Base-by-base conservation (phyloP, 2,888 invertebrate genomes). In the Patella ulyssiponensis region DNA sequence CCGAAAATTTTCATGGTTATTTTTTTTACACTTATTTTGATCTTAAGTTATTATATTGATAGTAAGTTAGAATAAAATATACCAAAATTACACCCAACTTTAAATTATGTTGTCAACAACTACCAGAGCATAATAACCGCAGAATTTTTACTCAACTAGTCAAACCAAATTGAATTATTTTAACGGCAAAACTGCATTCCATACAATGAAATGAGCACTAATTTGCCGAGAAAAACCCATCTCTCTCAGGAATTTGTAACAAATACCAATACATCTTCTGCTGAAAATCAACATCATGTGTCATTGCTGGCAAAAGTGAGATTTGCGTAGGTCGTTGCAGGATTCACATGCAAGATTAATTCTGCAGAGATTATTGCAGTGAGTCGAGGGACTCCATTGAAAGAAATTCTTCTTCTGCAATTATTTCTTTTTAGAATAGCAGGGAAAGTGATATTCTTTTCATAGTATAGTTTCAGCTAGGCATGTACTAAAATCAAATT, bases 191-290 rank as follows among this genome's bases (percentile, higher is more conserved):
- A 23, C 23, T 64, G 64, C 64, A 64, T 64, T 64, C 20, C 64
- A 23, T n/a, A 12, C 20, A 64, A 64, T 64, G 64, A 64, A 64
- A 64, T 64, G 64, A 64, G 64, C 20, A 64, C 64, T 64, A 64
- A 64, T 64, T 64, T 64, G 64, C 15, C 11, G 5, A 20, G 64
- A 64, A 64, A 64, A 64, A 64, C 11, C 20, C 20, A 64, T 23
- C 64, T 64, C 64, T 64, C 64, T 64, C 20, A 23, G 64, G 64
- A 64, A 64, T 64, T n/a, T 23, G 64, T 64, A 23, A 64, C 12
- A 23, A 64, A 64, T 23, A 64, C 64, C 23, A 64, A 64, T 64
- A 64, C 64, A 64, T 64, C 64, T 64, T 64, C 64, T 23, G 64
- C 23, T 64, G n/a, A 64, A 64, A 20, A 64, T 20, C 64, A 64